Conservation (phyloP, 2,113 vertebrate genomes). For the Arvicanthis niloticus region DNA sequence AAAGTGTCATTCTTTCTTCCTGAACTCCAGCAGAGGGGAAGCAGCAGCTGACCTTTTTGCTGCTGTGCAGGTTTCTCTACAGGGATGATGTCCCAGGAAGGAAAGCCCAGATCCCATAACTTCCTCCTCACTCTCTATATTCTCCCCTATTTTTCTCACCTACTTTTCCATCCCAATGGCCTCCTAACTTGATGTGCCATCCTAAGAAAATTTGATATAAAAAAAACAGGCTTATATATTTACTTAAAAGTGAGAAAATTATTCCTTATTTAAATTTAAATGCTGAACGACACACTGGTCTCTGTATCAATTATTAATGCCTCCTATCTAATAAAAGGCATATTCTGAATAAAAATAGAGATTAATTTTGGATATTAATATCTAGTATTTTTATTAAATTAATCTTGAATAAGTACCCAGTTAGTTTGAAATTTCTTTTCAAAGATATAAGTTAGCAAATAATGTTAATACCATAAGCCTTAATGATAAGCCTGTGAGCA, state of each 20-base stretch:
- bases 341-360: slow-evolving; percentile 5
- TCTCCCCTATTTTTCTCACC: not conserved
- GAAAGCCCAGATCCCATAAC: not conserved
- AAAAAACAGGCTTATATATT: not conserved
- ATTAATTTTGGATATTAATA: slow-evolving; percentile 4
- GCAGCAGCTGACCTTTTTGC: not conserved
- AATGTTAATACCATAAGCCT: slow-evolving; percentile 32
- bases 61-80: not conserved
- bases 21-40: not conserved
- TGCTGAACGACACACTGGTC: slow-evolving; percentile 13
- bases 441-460: slow-evolving; percentile 30
- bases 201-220: not conserved
- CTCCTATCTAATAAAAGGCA: not conserved
- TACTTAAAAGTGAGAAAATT: slow-evolving; percentile 38
- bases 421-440: slow-evolving; percentile 40
- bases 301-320: slow-evolving; percentile 26
- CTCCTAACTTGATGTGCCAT: not conserved
- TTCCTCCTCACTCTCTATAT: not conserved
- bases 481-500: slow-evolving; percentile 10
- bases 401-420: slow-evolving; percentile 34
- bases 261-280: slow-evolving; percentile 42
- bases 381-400: slow-evolving; percentile 50
- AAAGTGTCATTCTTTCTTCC: slow-evolving; percentile 22
- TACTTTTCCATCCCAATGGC: slow-evolving; percentile 22
- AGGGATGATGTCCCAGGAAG: not conserved